Conservation (phyloP, 2,797 vertebrate species). For the Sparidentex hasta region DNA sequence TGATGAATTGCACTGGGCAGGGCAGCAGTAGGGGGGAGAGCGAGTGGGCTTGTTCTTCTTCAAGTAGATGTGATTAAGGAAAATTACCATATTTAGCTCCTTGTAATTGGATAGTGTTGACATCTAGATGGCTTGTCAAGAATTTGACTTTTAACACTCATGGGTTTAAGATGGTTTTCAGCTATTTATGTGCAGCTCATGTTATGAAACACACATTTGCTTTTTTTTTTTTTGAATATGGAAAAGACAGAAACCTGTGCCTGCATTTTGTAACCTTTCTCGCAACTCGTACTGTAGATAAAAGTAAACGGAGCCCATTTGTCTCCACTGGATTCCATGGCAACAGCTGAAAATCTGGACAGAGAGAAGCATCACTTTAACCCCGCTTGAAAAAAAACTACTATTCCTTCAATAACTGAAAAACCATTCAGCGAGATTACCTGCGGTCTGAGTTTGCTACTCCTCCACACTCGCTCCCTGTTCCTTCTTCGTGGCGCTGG, state of each 20-base stretch:
- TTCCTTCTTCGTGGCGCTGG: conserved; percentile 30
- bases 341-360: conserved; percentile 69
- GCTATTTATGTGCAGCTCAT: background rate
- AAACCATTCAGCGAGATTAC: conserved; percentile 63
- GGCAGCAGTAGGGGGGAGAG: conserved; percentile 26
- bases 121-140: conserved; percentile 27
- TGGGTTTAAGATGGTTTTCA: conserved; percentile 16
- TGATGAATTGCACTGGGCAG: conserved; percentile 68
- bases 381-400: conserved; percentile 65
- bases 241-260: conserved; percentile 18
- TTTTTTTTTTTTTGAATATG: background rate
- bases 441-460: conserved; percentile 42
- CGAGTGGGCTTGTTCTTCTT: conserved; percentile 46
- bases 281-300: conserved; percentile 47
- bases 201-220: conserved; percentile 5
- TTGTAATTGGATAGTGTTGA: conserved; percentile 52
- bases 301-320: conserved; percentile 58
- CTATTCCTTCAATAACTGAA: conserved; percentile 54
- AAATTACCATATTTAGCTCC: conserved; percentile 65
- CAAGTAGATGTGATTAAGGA: conserved; percentile 58
- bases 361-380: conserved; percentile 60
- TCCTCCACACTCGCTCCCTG: conserved; percentile 20
- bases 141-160: conserved; percentile 27
- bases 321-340: conserved; percentile 74
- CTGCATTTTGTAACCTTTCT: conserved; percentile 50